Evolutionary conservation across 2,888 invertebrate species (phyloP).

Genomic region (Phymatocera aterrima): DNA sequence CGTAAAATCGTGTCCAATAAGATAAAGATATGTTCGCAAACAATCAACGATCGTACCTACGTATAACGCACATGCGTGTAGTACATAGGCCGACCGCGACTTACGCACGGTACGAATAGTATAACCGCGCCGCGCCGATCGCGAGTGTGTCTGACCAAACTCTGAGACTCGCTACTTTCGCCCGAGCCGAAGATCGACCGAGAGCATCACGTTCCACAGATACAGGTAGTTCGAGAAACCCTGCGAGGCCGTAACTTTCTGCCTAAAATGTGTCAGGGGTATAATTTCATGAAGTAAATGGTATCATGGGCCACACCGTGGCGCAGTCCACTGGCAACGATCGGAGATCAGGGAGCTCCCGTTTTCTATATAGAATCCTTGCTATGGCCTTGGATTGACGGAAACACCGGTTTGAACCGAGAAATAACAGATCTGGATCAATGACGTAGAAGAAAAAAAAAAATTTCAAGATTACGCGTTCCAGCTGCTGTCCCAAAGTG

Average conservation of each 20-base stretch:
- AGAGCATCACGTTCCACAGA: neutral
- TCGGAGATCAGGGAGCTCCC: neutral
- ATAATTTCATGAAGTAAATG: neutral
- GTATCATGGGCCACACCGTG: neutral
- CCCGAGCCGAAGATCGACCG: neutral
- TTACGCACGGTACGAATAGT: no score
- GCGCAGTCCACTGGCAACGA: constrained; percentile 26
- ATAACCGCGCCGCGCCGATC: no score
- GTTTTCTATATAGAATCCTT: neutral
- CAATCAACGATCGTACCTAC: no score
- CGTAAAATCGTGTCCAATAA: no score
- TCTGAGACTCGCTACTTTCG: neutral
- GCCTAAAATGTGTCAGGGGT: constrained; percentile 13
- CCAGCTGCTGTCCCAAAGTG: no score
- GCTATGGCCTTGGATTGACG: neutral
- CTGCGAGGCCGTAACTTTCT: constrained; percentile 25
- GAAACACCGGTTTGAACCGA: neutral
- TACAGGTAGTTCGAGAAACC: no score
- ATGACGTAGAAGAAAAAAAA: neutral
- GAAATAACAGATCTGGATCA: no score
- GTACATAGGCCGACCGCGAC: no score
- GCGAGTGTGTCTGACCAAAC: no score
- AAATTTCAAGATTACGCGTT: neutral
- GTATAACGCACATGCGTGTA: no score
- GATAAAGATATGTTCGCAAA: no score